These are phyloP conservation scores for Drosophila acutilabella DNA, from an alignment of 2,888 invertebrate species.

Conservation along the genomic window DNA sequence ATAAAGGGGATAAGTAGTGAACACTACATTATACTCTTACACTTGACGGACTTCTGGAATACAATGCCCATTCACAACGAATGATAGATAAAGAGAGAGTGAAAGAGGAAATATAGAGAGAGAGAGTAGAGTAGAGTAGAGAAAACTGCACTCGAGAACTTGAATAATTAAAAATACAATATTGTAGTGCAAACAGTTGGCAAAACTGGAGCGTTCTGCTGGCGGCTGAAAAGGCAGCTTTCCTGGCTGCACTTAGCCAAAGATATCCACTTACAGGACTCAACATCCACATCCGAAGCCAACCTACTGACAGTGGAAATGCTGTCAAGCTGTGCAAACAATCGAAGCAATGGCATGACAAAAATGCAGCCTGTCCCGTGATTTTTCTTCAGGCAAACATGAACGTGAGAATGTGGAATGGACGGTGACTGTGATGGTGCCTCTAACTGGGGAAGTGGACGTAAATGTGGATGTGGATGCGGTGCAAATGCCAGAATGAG, in stretches of 20 bases:
- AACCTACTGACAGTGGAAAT: conserved; percentile 56
- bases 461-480: conserved; percentile 9
- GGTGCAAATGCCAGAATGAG: conserved; percentile 15
- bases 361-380: conserved; percentile 57
- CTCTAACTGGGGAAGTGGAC: too few species aligned
- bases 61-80: conserved; percentile 36
- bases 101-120: too few species aligned
- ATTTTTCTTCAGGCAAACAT: conserved; percentile 43
- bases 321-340: conserved; percentile 74
- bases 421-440: conserved; percentile 6
- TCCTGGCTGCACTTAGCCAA: conserved; percentile 62
- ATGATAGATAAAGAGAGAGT: neutral
- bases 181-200: conserved; percentile 69
- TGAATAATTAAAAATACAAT: conserved; percentile 74
- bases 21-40: conserved; percentile 57
- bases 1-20: conserved; percentile 32
- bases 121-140: neutral
- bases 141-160: conserved; percentile 51
- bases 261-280: conserved; percentile 70
- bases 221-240: conserved; percentile 34
- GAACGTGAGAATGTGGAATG: conserved; percentile 24
- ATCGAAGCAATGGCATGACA: conserved; percentile 54
- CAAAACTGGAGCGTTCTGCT: conserved; percentile 49
- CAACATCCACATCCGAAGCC: conserved; percentile 29
- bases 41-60: conserved; percentile 44